phyloP scores from a whole-genome alignment of 2,797 vertebrate genomes.

The Oreochromis grahami region DNA sequence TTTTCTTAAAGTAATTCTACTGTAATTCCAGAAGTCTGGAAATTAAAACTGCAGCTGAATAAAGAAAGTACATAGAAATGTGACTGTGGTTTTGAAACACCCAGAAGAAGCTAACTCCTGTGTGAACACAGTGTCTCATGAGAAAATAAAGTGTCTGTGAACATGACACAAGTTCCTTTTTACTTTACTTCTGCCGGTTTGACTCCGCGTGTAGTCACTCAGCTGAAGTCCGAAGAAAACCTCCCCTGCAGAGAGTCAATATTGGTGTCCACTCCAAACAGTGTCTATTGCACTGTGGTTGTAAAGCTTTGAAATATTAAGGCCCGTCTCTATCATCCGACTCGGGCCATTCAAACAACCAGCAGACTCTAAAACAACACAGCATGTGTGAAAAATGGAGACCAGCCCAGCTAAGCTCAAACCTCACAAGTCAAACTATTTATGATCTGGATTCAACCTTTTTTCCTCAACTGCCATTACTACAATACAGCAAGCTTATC shows the following conservation, averaged over 20 bases:
- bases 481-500: neutral
- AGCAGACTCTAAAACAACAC: constrained; percentile 21
- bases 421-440: neutral
- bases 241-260: constrained; percentile 38
- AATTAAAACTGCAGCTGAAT: neutral
- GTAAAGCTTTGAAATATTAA: constrained; percentile 6
- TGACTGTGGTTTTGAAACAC: neutral
- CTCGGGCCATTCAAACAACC: neutral
- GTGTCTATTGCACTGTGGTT: neutral
- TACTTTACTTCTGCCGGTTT: neutral
- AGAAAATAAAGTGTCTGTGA: neutral
- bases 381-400: neutral
- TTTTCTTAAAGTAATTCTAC: neutral
- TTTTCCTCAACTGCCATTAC: neutral
- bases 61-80: neutral
- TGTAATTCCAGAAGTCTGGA: neutral
- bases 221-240: constrained; percentile 41
- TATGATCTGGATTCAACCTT: neutral
- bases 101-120: neutral
- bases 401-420: neutral
- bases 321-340: neutral
- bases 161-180: neutral
- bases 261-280: constrained; percentile 20
- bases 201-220: neutral
- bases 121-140: neutral